Evolutionary conservation across 2,888 invertebrate species (phyloP).

Genomic region (Limnephilus rhombicus): DNA sequence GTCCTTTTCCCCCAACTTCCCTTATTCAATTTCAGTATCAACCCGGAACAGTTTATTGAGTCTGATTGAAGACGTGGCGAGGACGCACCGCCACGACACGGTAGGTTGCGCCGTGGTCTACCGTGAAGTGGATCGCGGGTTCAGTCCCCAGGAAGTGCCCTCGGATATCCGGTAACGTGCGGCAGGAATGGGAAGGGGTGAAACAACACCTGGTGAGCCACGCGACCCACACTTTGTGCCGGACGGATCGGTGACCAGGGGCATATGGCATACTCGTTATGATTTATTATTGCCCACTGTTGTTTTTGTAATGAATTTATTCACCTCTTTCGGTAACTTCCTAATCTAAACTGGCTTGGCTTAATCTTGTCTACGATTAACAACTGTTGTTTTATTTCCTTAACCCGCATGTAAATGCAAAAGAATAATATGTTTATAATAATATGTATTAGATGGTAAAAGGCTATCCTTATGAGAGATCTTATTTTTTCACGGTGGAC

Average conservation of each 20-base stretch:
- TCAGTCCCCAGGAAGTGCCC: slow-evolving; percentile 32
- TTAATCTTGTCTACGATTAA: neutral
- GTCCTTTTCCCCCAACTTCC: neutral
- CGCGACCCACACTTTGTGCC: slow-evolving; percentile 51
- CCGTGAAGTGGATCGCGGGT: slow-evolving; percentile 26
- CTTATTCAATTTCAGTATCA: neutral
- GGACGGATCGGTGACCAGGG: slow-evolving; percentile 16
- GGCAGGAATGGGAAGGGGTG: slow-evolving; percentile 24
- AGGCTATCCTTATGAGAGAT: no score
- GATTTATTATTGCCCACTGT: neutral
- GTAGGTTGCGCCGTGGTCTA: slow-evolving; percentile 12
- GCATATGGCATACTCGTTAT: slow-evolving; percentile 29
- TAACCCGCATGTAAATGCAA: no score
- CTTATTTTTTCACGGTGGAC: no score
- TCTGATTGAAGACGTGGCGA: neutral
- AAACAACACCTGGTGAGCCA: slow-evolving; percentile 57
- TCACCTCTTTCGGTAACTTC: neutral
- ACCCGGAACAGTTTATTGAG: neutral
- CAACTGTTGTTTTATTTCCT: neutral
- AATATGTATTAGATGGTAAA: no score
- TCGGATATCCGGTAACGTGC: slow-evolving; percentile 42
- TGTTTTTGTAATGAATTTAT: neutral
- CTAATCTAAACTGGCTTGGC: neutral
- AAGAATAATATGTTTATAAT: no score
- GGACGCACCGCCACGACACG: neutral